A percentile compares a stretch with the other conserved stretches of the same genome.
These are phyloP conservation scores for Mesorhabditis belari DNA, from an alignment of 2,888 invertebrate species.

Conservation along the genomic window DNA sequence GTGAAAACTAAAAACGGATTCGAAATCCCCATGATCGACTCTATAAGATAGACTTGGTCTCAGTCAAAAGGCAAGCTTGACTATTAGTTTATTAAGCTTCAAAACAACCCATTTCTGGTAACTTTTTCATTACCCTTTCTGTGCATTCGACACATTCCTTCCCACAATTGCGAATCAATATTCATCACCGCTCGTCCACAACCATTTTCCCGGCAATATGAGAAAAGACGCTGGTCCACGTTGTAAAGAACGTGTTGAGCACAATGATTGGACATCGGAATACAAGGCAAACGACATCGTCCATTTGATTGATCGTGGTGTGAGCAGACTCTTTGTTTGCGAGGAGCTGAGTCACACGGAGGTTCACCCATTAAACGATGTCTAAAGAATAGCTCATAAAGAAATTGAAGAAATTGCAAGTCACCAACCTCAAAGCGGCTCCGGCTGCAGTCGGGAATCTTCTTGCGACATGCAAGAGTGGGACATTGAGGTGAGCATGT, in stretches of 20 bases:
- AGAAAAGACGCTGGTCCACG: slow-evolving; percentile 29
- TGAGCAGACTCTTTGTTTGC: neutral
- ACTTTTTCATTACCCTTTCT: too few species aligned
- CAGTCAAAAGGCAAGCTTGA: too few species aligned
- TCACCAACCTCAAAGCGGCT: slow-evolving; percentile 13
- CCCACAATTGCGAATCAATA: neutral
- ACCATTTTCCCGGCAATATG: slow-evolving; percentile 13
- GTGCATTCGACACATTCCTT: neutral
- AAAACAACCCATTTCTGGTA: too few species aligned
- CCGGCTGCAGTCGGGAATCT: slow-evolving; percentile 18
- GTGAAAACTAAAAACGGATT: too few species aligned
- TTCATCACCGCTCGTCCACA: neutral
- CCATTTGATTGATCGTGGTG: neutral
- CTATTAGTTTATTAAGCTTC: too few species aligned
- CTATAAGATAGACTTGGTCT: too few species aligned
- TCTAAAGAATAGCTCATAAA: neutral
- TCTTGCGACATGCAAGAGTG: slow-evolving; percentile 25
- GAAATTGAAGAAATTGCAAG: too few species aligned
- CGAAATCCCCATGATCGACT: too few species aligned
- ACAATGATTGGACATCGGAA: slow-evolving; percentile 30
- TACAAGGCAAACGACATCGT: slow-evolving; percentile 13
- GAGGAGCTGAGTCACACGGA: neutral
- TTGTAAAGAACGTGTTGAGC: slow-evolving; percentile 22
- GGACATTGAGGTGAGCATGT: slow-evolving; percentile 15
- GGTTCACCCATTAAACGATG: neutral